Evolutionary conservation across 1,140 invertebrate genomes (phyloP), one percentile per base, ranked within the genome.

Genomic region (Chironomus striatipennis): DNA sequence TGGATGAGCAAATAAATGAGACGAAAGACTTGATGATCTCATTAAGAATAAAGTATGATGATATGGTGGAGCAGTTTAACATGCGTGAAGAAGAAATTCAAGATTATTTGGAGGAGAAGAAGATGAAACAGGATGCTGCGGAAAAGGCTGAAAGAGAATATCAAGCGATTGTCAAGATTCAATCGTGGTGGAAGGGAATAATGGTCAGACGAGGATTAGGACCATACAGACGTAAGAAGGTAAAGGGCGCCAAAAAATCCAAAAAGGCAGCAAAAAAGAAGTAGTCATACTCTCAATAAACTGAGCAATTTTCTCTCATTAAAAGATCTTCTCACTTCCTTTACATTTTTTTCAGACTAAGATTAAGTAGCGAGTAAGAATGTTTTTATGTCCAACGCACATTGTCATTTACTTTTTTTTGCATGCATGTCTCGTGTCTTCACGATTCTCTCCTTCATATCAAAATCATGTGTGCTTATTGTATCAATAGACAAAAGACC

Each of bases 131-230:
- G n/a, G 65, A 70, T 18, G 65, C 65, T 18, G 65, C 65, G 6
- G 18, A 70, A 10, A 9, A 18, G 18, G 65, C 65, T 70, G 65
- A 70, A 70, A 70, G 7, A 21, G 20, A 70, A 70, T 70, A 70
- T 70, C 17, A 70, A 20, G n/a, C 65, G 10, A 70, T 70, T 70
- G 65, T 70, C 7, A 17, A 17, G 6, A 87, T 89, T 76, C 87
- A 87, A 80, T 86, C 90, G 7, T 90, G 88, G 85, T 90, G 88
- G 88, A 83, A 87, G 74, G 88, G 87, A 43, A 81, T 86, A n/a
- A 90, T 90, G 89, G 88, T 89, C 8, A 83, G 88, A 18, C 83
- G 85, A 75, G 85, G 87, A 73, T 81, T 90, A 74, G 88, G 88
- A 15, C 88, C 87, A 15, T 90, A 86, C 78, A 85, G 86, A 75